phyloP scores from a whole-genome alignment of 2,797 vertebrate species.

The Aplochiton taeniatus region DNA sequence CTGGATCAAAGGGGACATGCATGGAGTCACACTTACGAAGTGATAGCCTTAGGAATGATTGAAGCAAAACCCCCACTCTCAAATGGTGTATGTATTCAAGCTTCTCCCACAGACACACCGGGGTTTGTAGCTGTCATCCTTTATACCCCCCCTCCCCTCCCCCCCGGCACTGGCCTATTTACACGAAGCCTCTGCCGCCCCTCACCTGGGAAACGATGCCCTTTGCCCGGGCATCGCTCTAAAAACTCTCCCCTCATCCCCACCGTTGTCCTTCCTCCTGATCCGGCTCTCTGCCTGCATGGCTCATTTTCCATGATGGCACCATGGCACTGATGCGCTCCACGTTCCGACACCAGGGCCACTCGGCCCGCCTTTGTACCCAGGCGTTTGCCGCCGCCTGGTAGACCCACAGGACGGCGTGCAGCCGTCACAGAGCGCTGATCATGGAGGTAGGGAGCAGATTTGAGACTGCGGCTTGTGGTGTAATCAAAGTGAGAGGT shows the following conservation, averaged over 20 bases:
- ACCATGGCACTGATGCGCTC: conserved; percentile 1
- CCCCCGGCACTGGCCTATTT: conserved; percentile 37
- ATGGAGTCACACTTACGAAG: conserved; percentile 38
- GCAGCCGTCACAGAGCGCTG: conserved; percentile 24
- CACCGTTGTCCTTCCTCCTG: not conserved
- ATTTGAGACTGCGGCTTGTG: too few species aligned
- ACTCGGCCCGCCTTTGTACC: conserved; percentile 44
- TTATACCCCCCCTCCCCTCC: conserved; percentile 59
- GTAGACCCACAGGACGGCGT: conserved; percentile 15
- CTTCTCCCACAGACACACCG: conserved; percentile 27
- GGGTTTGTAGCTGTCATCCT: conserved; percentile 51
- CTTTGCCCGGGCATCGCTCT: conserved; percentile 13
- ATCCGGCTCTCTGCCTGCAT: not conserved
- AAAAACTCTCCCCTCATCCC: conserved; percentile 18
- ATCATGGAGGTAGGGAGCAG: not conserved
- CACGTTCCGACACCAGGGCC: conserved; percentile 6
- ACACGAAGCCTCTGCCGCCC: conserved; percentile 34
- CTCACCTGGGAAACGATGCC: conserved; percentile 61
- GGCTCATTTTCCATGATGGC: too few species aligned
- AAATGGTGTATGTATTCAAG: conserved; percentile 50
- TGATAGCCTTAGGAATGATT: conserved; percentile 48
- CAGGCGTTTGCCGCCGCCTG: conserved; percentile 13
- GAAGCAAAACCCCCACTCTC: conserved; percentile 46
- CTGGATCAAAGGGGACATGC: too few species aligned
- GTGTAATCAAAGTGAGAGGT: conserved; percentile 35